Percentiles rank a stretch among this genome's conserved stretches.
These are phyloP conservation scores for Mystacornis crossleyi DNA, from an alignment of 2,113 vertebrate species.

Conservation along the genomic window DNA sequence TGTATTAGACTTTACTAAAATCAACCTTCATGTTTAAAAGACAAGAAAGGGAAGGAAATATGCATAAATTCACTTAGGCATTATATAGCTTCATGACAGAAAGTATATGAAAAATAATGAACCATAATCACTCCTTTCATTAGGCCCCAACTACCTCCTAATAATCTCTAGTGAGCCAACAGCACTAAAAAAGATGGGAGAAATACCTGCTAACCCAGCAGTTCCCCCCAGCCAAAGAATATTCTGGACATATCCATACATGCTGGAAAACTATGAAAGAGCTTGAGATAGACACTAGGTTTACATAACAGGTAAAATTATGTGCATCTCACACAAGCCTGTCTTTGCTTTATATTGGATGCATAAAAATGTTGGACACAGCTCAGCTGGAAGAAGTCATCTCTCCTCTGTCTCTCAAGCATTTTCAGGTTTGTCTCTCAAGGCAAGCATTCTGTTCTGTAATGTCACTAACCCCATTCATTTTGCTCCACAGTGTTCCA, in stretches of 20 bases:
- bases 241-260: neutral
- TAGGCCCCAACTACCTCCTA: neutral
- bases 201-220: neutral
- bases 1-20: neutral
- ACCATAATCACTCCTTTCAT: neutral
- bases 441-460: neutral
- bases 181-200: neutral
- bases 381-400: neutral
- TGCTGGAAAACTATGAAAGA: neutral
- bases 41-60: neutral
- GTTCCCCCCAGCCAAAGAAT: neutral
- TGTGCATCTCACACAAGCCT: neutral
- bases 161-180: neutral
- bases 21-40: neutral
- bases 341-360: neutral
- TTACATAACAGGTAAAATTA: neutral
- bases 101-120: slow-evolving; percentile 30
- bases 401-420: neutral
- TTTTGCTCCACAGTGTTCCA: neutral
- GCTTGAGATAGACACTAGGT: neutral
- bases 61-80: neutral
- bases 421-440: neutral
- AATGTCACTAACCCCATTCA: slow-evolving; percentile 28
- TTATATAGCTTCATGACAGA: slow-evolving; percentile 6
- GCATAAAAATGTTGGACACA: neutral